Conservation (phyloP, 2,888 invertebrate species). For the Phaonia tiefii region DNA sequence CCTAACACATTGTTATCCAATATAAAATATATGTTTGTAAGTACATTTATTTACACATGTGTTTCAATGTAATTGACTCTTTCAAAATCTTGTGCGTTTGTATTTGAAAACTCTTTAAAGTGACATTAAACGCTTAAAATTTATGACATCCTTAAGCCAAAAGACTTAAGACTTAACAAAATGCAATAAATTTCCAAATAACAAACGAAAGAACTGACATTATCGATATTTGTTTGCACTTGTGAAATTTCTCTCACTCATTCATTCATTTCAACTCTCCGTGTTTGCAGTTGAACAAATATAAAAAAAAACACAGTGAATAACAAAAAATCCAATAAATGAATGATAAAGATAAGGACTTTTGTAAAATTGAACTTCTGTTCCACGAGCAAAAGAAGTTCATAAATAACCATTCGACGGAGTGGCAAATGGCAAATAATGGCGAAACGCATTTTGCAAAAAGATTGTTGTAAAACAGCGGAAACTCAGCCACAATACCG, state of each 20-base stretch:
- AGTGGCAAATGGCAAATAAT: constrained; percentile 35
- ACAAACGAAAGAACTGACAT: constrained; percentile 71
- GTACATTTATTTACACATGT: too few relatives aligned
- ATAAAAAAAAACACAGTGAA: constrained; percentile 72
- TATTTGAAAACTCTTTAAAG: constrained; percentile 64
- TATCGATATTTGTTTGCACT: constrained; percentile 76
- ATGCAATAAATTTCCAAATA: constrained; percentile 71
- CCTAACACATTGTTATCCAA: too few relatives aligned
- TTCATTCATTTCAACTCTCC: background rate
- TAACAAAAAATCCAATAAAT: constrained; percentile 53
- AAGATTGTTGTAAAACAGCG: constrained; percentile 19
- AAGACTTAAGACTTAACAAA: constrained; percentile 54
- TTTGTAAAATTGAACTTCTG: constrained; percentile 34
- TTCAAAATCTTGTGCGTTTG: too few relatives aligned
- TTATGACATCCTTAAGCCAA: constrained; percentile 67
- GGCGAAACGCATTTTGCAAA: constrained; percentile 45
- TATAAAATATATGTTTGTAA: too few relatives aligned
- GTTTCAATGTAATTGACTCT: background rate
- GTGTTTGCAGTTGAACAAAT: constrained; percentile 74
- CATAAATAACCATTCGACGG: constrained; percentile 65
- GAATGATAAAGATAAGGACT: constrained; percentile 66
- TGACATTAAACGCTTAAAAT: constrained; percentile 69
- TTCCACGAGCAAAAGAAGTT: constrained; percentile 27
- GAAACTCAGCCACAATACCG: constrained; percentile 35
- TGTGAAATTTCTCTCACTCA: constrained; percentile 67